These are phyloP conservation scores for Bibio marci DNA, from an alignment of 2,888 invertebrate species.

Conservation along the genomic window DNA sequence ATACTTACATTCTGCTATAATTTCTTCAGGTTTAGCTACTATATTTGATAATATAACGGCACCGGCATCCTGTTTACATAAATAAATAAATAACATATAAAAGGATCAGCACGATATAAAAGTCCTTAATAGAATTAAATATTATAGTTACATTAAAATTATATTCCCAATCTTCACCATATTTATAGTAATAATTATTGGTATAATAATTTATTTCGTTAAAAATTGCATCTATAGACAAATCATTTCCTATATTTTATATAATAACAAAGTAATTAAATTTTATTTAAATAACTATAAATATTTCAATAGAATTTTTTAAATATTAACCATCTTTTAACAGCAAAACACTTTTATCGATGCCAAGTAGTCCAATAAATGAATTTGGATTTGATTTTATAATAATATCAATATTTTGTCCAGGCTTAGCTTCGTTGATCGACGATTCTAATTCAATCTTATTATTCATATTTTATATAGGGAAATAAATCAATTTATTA, in stretches of 20 bases:
- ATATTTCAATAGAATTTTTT: background rate
- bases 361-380: constrained; percentile 69
- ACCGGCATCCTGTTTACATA: no score
- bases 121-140: no score
- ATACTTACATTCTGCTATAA: no score
- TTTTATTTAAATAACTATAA: background rate
- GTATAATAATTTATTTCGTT: constrained; percentile 44
- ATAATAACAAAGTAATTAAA: background rate
- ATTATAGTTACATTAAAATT: no score
- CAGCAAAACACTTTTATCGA: constrained; percentile 65
- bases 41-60: no score
- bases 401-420: constrained; percentile 56
- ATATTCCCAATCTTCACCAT: no score
- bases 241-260: constrained; percentile 20
- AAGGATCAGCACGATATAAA: no score
- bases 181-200: constrained; percentile 22
- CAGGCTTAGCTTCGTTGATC: constrained; percentile 51
- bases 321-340: constrained; percentile 33
- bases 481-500: background rate
- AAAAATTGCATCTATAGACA: constrained; percentile 35
- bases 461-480: constrained; percentile 10
- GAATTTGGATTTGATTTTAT: constrained; percentile 73
- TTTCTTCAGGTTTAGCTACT: no score
- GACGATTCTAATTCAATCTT: constrained; percentile 53
- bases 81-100: no score